Percentiles rank a stretch among this genome's conserved stretches.
Evolutionary conservation across 2,113 vertebrate species (phyloP).

Genomic region (Gopherus flavomarginatus): DNA sequence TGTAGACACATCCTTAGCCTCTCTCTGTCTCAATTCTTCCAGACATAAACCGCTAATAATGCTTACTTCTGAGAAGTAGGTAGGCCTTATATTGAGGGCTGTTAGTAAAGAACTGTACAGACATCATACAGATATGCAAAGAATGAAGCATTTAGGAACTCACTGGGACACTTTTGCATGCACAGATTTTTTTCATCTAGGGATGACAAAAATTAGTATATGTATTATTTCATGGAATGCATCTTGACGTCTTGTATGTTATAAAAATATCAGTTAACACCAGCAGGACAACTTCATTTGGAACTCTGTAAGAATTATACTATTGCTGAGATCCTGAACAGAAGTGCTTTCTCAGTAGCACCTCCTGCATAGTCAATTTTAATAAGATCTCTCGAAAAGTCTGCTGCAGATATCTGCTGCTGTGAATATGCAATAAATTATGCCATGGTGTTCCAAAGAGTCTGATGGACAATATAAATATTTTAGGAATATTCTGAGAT

Average conservation of each 20-base stretch:
- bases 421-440: neutral
- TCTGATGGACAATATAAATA: neutral
- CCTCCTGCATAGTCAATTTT: conserved; percentile 35
- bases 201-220: neutral
- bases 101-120: neutral
- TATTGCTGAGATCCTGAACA: neutral
- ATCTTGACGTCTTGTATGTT: neutral
- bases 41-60: neutral
- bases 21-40: neutral
- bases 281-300: neutral
- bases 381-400: conserved; percentile 11
- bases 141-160: neutral
- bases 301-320: neutral
- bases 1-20: neutral
- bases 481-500: neutral
- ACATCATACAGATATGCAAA: neutral
- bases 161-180: neutral
- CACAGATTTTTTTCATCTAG: neutral
- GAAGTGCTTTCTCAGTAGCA: conserved; percentile 54
- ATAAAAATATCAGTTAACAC: neutral
- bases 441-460: neutral
- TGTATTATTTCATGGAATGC: neutral
- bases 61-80: neutral
- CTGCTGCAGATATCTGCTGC: neutral
- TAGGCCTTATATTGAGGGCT: neutral